phyloP scores from a whole-genome alignment of 2,888 invertebrate genomes.

The Chouioia cunea region DNA sequence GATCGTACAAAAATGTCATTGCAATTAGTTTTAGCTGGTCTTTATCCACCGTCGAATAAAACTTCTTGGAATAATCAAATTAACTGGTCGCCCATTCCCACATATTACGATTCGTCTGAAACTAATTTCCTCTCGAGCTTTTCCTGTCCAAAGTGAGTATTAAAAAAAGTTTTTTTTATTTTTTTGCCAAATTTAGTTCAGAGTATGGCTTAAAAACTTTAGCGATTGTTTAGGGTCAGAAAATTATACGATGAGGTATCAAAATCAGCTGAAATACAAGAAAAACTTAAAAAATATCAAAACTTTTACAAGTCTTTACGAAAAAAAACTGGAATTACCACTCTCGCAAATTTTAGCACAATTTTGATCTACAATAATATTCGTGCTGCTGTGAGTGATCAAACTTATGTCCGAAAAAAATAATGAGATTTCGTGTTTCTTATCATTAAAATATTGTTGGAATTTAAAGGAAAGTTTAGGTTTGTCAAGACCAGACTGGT shows the following conservation, averaged over 20 bases:
- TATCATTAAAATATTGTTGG: background rate
- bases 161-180: background rate
- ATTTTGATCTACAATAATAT: background rate
- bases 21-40: conserved; percentile 52
- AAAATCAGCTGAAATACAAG: background rate
- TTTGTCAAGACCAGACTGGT: conserved; percentile 49
- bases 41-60: conserved; percentile 46
- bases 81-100: conserved; percentile 52
- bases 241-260: background rate
- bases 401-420: background rate
- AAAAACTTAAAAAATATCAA: background rate
- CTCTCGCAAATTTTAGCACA: background rate
- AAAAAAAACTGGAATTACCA: background rate
- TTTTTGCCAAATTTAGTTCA: background rate
- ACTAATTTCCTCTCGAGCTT: conserved; percentile 1
- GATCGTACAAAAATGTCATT: conserved; percentile 56
- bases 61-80: conserved; percentile 50
- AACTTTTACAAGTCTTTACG: background rate
- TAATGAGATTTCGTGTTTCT: background rate
- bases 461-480: too few relatives aligned
- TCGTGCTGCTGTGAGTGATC: background rate
- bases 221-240: too few relatives aligned
- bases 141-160: background rate
- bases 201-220: too few relatives aligned
- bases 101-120: conserved; percentile 31